phyloP scores from a whole-genome alignment of 2,113 vertebrate species.

The Galeopterus variegatus region DNA sequence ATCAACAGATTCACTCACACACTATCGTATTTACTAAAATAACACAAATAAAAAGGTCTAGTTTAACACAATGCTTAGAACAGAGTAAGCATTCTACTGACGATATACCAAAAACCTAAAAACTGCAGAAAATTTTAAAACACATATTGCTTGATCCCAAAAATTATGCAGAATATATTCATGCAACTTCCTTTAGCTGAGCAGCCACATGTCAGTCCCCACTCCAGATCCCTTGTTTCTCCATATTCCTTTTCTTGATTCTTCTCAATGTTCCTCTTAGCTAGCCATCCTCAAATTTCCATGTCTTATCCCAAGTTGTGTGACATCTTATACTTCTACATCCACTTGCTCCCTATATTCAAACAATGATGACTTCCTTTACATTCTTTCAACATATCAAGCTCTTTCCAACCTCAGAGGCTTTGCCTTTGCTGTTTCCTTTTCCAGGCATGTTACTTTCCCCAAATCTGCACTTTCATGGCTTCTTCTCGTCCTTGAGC shows the following conservation, averaged over 20 bases:
- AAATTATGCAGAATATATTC: neutral
- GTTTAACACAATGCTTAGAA: neutral
- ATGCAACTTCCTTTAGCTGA: neutral
- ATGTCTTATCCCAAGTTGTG: neutral
- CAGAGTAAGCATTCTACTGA: neutral
- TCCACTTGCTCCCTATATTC: neutral
- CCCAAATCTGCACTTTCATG: neutral
- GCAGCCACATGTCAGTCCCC: neutral
- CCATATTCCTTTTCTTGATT: slow-evolving; percentile 1
- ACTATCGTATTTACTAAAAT: neutral
- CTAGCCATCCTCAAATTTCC: neutral
- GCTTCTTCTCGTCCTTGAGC: neutral
- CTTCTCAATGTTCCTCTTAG: slow-evolving; percentile 1
- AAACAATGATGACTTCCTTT: neutral
- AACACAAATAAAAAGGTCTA: neutral
- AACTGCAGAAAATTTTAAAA: neutral
- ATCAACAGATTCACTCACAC: slow-evolving; percentile 18
- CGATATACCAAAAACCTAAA: neutral
- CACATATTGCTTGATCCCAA: neutral
- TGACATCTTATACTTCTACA: neutral
- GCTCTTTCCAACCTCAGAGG: neutral
- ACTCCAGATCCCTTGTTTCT: neutral
- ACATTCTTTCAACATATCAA: neutral
- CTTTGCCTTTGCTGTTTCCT: neutral
- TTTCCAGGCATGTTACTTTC: neutral